Evolutionary conservation across 2,113 vertebrate genomes (phyloP).

Genomic region (Megaceryle maxima): DNA sequence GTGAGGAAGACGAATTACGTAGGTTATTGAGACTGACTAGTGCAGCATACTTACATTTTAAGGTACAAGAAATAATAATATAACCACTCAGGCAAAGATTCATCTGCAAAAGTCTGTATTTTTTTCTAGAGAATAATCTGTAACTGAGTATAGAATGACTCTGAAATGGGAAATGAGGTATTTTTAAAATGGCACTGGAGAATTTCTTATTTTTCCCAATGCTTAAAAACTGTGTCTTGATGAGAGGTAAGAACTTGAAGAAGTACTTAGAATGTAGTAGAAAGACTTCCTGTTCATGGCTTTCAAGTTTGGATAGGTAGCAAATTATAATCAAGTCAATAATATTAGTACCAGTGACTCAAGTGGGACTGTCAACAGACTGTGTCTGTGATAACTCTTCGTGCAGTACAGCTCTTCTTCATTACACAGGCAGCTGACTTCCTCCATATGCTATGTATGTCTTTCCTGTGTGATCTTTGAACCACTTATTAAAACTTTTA

Average conservation of each 20-base stretch:
- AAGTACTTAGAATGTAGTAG: background rate
- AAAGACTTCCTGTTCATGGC: background rate
- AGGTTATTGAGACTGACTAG: background rate
- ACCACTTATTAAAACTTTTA: background rate
- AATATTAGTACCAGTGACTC: background rate
- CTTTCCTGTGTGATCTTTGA: background rate
- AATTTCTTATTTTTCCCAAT: background rate
- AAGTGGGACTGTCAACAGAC: background rate
- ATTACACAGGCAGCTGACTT: background rate
- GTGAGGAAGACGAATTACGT: background rate
- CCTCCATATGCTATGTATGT: background rate
- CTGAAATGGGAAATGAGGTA: background rate
- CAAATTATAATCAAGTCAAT: background rate
- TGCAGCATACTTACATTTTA: background rate
- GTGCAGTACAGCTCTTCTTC: background rate
- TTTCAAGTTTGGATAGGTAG: background rate
- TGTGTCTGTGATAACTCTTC: background rate
- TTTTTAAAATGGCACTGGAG: background rate
- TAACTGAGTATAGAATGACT: fast-evolving
- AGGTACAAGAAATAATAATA: background rate
- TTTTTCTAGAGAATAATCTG: background rate
- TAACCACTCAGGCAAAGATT: background rate
- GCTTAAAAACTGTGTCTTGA: background rate
- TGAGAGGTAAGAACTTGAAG: background rate
- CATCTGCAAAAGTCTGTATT: background rate